phyloP scores from a whole-genome alignment of 2,797 vertebrate genomes.

The Oreochromis grahami region DNA sequence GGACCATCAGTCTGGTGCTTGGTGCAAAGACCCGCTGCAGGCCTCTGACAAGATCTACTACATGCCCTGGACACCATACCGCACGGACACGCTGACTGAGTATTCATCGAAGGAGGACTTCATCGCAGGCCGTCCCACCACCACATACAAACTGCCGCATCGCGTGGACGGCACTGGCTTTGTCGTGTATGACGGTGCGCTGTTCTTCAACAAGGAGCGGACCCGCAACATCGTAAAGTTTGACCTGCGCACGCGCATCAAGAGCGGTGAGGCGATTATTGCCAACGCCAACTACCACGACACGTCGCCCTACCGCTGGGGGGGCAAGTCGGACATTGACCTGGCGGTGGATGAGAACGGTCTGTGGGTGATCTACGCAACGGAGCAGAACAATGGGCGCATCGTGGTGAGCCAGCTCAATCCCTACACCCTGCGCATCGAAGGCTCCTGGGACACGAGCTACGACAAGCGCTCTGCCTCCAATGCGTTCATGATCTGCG shows the following conservation, averaged over 20 bases:
- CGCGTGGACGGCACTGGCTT: constrained; percentile 96
- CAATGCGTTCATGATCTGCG: constrained; percentile 83
- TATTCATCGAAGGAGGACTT: constrained; percentile 99
- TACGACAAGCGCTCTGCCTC: constrained; percentile 81
- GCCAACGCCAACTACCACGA: constrained; percentile 86
- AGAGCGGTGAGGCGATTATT: constrained; percentile 98
- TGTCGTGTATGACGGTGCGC: constrained; percentile 94
- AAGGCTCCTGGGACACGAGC: constrained; percentile 79
- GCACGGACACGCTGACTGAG: constrained; percentile 94
- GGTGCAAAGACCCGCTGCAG: constrained; percentile 98
- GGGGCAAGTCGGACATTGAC: constrained; percentile 81
- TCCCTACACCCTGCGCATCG: constrained; percentile 79
- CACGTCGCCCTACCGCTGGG: constrained; percentile 82
- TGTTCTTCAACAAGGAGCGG: constrained; percentile 99
- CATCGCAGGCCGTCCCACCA: constrained; percentile 94
- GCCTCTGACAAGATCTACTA: constrained; percentile 99
- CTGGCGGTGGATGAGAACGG: constrained; percentile 81
- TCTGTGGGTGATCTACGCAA: constrained; percentile 82
- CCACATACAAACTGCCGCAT: constrained; percentile 96
- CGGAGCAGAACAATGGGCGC: constrained; percentile 81
- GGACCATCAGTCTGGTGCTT: constrained; percentile 96
- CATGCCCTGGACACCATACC: constrained; percentile 98
- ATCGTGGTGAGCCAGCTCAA: constrained; percentile 82
- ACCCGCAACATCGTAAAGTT: constrained; percentile 99
- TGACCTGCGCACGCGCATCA: constrained; percentile 94